These are phyloP conservation scores for Drosophila seguyi DNA, from an alignment of 1,140 invertebrate genomes.

Conservation along the genomic window DNA sequence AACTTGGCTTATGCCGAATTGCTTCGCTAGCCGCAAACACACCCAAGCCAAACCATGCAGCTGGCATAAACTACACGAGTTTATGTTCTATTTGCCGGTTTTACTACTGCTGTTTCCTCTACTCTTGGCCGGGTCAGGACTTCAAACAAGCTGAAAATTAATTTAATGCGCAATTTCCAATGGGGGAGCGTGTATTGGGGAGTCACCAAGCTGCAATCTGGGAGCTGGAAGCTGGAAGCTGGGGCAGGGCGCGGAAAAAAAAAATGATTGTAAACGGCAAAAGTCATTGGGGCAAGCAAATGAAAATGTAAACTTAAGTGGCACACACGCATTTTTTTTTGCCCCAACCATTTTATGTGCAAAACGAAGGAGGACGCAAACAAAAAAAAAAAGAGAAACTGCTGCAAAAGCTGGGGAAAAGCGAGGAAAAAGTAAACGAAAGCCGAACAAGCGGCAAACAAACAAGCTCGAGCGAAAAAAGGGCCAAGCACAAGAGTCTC, in stretches of 20 bases:
- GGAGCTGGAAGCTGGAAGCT: background rate
- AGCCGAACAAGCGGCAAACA: constrained; percentile 61
- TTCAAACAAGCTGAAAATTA: constrained; percentile 82
- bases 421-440: constrained; percentile 58
- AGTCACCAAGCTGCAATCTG: constrained; percentile 1
- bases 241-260: constrained; percentile 19
- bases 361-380: constrained; percentile 10
- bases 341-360: constrained; percentile 51
- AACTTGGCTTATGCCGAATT: constrained; percentile 71
- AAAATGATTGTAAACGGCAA: constrained; percentile 81
- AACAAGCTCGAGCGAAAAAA: constrained; percentile 58
- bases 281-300: constrained; percentile 78
- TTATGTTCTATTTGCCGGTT: constrained; percentile 69
- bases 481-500: constrained; percentile 59
- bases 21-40: constrained; percentile 50
- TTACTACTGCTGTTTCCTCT: constrained; percentile 31
- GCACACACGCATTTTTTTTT: constrained; percentile 68
- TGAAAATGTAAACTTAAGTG: constrained; percentile 83
- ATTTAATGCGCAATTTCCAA: constrained; percentile 78
- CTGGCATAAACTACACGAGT: constrained; percentile 72
- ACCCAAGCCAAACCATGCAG: constrained; percentile 39
- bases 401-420: constrained; percentile 29
- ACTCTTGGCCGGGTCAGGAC: constrained; percentile 61
- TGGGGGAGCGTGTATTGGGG: constrained; percentile 25
- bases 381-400: background rate